Evolutionary conservation across 2,797 vertebrate genomes (phyloP).

Genomic region (Fistularia commersonii): DNA sequence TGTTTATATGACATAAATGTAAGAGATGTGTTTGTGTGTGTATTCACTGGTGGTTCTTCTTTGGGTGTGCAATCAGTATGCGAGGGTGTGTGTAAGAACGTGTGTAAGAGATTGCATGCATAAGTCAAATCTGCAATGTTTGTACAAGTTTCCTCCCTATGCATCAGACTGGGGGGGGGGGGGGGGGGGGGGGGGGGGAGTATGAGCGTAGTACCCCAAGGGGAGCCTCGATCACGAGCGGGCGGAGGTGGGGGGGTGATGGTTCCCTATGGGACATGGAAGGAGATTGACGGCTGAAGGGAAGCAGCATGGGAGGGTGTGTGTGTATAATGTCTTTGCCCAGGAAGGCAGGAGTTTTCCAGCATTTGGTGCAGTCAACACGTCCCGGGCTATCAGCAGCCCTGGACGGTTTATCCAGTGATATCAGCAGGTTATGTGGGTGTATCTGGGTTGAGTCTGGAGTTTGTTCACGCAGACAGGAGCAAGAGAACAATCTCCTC

Average conservation of each 20-base stretch:
- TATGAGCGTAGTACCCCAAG: constrained; percentile 30
- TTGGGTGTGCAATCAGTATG: constrained; percentile 18
- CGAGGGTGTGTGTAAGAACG: constrained; percentile 21
- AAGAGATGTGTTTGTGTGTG: constrained; percentile 33
- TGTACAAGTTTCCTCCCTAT: constrained; percentile 49
- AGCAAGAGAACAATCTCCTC: constrained; percentile 16
- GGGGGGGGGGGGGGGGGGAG: constrained; percentile 5
- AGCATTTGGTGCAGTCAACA: constrained; percentile 50
- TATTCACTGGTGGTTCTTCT: constrained; percentile 22
- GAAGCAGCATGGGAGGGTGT: constrained; percentile 32
- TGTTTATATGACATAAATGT: constrained; percentile 34
- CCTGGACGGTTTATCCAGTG: constrained; percentile 42
- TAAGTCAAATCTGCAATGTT: constrained; percentile 49
- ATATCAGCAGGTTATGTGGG: constrained; percentile 59
- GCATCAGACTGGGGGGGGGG: constrained; percentile 19
- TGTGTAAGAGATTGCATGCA: constrained; percentile 18
- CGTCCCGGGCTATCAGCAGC: constrained; percentile 46
- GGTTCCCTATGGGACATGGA: constrained; percentile 38
- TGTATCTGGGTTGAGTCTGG: constrained; percentile 60
- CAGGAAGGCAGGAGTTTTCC: constrained; percentile 32
- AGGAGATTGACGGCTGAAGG: constrained; percentile 32
- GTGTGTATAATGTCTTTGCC: constrained; percentile 52
- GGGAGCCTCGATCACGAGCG: constrained; percentile 38
- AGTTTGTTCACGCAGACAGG: constrained; percentile 55
- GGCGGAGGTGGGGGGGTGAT: constrained; percentile 18